Base-by-base conservation (phyloP, 2,797 vertebrate species). In the Denticeps clupeoides region DNA sequence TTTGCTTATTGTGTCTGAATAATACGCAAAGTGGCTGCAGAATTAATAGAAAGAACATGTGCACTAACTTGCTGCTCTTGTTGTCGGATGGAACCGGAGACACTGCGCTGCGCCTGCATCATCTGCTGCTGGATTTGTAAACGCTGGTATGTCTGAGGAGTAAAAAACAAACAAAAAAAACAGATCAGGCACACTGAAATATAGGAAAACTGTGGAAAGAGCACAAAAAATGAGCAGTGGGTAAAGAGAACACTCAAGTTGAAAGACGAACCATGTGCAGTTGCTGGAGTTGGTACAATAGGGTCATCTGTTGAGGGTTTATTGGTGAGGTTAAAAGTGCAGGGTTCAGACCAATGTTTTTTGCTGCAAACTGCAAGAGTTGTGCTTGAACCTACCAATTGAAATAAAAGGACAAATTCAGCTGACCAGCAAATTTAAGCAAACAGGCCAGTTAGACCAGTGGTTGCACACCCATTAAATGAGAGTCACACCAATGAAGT, bases 321-420 rank as follows among this genome's bases (percentile, higher is more conserved):
- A 97, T 89, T 89, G 93, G 94, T 87, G 94, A 97, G 86, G 91
- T 95, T 89, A 99, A 92, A 93, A 97, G 93, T 97, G 94, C 93
- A 95, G 94, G 94, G 83, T 94, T 99, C 87, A 99, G 91, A 91
- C 93, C 93, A 91, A 96, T 97, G 88, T 95, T 97, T 97, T 99
- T 97, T 91, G 93, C 93, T 89, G 93, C 94, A 91, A 96, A 97
- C 87, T 99, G 94, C 88, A 99, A 92, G 90, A 99, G 93, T 89
- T 99, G 94, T 96, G 94, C 93, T 97, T 99, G 94, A 92, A 99
- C 93, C 94, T 99, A 65, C 32, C 46, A 64, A 22, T 11, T 21
- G 56, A 42, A 26, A 19, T 45, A 45, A 10, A 53, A 25, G 6
- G 32, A 24, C 22, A 15, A 11, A 41, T 12, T 43, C 45, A 16